Conservation (phyloP, 2,888 invertebrate genomes). For the Hyposoter didymator region DNA sequence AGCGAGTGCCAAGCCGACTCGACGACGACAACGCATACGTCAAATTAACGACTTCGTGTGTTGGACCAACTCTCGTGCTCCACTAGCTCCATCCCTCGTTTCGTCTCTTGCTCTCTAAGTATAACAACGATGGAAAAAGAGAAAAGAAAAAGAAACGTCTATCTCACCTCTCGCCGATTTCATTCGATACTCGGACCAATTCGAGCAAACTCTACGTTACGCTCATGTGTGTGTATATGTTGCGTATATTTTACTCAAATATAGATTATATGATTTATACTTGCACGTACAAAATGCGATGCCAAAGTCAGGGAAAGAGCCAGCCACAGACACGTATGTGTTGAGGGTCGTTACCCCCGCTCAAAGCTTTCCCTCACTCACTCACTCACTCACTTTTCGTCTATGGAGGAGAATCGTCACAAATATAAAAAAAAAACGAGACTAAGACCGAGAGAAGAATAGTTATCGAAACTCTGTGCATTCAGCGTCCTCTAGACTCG, state of each 20-base stretch:
- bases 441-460: neutral
- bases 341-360: conserved; percentile 51
- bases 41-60: conserved; percentile 75
- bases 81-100: conserved; percentile 50
- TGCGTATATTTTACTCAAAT: conserved; percentile 2
- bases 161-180: conserved; percentile 40
- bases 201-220: conserved; percentile 31
- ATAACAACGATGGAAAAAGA: neutral
- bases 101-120: conserved; percentile 20
- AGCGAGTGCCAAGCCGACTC: conserved; percentile 72
- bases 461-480: neutral
- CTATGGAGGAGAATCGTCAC: conserved; percentile 3
- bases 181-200: conserved; percentile 55
- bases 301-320: conserved; percentile 36
- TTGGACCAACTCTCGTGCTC: conserved; percentile 68
- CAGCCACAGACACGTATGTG: conserved; percentile 1
- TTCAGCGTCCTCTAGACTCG: conserved; percentile 8
- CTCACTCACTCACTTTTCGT: conserved; percentile 16
- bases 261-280: neutral
- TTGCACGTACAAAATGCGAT: conserved; percentile 33
- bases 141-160: neutral
- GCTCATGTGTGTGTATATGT: neutral
- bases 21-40: conserved; percentile 74
- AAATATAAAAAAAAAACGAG: neutral
- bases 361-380: neutral